Evolutionary conservation across 2,113 vertebrate genomes (phyloP).

Genomic region (Leptocoma aspasia): DNA sequence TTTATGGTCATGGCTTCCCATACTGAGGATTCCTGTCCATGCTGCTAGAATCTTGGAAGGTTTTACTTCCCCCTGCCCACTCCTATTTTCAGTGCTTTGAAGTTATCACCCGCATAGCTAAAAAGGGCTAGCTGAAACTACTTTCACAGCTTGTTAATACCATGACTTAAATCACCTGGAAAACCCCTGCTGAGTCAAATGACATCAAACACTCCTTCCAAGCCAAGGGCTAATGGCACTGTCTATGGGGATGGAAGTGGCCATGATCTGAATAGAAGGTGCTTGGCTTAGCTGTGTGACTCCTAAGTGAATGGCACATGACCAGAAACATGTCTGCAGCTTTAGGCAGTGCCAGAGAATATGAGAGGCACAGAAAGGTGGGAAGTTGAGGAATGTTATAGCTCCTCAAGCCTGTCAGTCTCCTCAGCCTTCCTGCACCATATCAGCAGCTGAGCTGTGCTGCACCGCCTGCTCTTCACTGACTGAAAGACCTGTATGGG

Average conservation of each 20-base stretch:
- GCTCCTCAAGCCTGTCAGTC: not conserved
- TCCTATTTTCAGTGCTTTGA: constrained; percentile 42
- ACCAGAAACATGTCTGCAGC: not conserved
- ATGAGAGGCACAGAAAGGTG: not conserved
- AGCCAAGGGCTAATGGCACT: constrained; percentile 17
- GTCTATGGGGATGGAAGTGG: not conserved
- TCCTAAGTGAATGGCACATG: not conserved
- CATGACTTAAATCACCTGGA: constrained; percentile 55
- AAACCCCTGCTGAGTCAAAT: constrained; percentile 18
- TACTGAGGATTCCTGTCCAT: not conserved
- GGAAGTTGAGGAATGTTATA: not conserved
- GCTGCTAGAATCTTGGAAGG: not conserved
- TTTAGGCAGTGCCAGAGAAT: not conserved
- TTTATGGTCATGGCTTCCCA: not conserved
- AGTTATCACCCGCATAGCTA: constrained; percentile 27
- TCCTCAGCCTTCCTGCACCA: not conserved
- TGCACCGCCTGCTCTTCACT: rapidly evolving
- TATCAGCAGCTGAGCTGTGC: not conserved
- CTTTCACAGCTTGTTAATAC: constrained; percentile 55
- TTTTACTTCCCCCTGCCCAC: not conserved
- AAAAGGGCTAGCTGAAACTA: constrained; percentile 31
- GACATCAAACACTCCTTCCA: constrained; percentile 30
- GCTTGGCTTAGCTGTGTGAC: not conserved
- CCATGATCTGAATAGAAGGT: not conserved
- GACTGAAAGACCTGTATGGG: not conserved